These are phyloP conservation scores for Rhamnusium bicolor DNA, from an alignment of 2,888 invertebrate species.

Conservation along the genomic window DNA sequence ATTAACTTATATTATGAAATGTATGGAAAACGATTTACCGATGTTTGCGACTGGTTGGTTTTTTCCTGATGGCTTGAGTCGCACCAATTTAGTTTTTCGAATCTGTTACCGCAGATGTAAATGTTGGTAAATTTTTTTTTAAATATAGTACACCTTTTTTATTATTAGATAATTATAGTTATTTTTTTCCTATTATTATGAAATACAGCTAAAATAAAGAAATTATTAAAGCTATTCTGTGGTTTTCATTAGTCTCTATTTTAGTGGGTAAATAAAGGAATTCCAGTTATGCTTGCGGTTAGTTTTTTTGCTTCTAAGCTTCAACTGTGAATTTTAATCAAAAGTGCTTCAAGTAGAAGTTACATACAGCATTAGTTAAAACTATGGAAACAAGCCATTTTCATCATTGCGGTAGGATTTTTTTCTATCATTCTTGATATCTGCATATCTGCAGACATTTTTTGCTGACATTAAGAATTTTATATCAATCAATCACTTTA, in stretches of 20 bases:
- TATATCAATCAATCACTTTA: too few species aligned
- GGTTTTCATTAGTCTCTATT: not conserved
- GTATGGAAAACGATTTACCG: not conserved
- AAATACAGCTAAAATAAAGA: slow-evolving; percentile 34
- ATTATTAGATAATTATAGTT: slow-evolving; percentile 33
- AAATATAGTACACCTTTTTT: slow-evolving; percentile 26
- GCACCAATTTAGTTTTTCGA: not conserved
- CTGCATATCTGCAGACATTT: too few species aligned
- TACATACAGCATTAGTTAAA: too few species aligned
- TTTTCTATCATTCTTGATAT: too few species aligned
- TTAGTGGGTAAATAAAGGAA: too few species aligned
- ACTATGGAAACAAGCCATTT: too few species aligned
- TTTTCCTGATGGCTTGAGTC: not conserved
- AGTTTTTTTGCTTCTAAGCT: too few species aligned
- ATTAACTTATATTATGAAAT: slow-evolving; percentile 46
- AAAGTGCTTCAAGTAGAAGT: too few species aligned
- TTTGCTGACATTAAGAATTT: too few species aligned
- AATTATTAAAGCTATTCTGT: slow-evolving; percentile 28
- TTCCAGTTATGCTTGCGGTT: too few species aligned
- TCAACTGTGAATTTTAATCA: not conserved
- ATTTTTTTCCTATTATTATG: slow-evolving; percentile 34
- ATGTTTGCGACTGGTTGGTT: not conserved
- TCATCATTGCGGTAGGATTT: too few species aligned
- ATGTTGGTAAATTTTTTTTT: not conserved
- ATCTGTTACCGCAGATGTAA: not conserved